Conservation (phyloP, 2,888 invertebrate genomes). For the Stenodema calcarata region DNA sequence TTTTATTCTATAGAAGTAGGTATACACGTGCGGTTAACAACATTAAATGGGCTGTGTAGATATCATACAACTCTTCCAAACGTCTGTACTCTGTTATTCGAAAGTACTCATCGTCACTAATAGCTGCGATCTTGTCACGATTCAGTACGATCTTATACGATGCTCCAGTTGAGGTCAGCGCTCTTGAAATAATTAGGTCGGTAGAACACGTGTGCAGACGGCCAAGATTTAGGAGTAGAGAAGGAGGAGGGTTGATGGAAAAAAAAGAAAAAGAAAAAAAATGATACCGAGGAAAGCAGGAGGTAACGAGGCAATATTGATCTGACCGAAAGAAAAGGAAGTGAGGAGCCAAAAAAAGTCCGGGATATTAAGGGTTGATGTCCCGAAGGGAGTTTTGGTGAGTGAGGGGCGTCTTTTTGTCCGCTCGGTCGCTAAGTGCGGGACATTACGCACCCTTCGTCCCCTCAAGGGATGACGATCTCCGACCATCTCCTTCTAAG, state of each 20-base stretch:
- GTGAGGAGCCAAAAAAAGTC: background rate
- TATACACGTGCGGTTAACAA: no score
- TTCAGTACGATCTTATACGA: no score
- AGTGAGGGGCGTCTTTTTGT: conserved; percentile 32
- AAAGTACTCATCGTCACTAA: no score
- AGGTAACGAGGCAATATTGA: conserved; percentile 37
- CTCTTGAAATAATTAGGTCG: background rate
- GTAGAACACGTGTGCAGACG: background rate
- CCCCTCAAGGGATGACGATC: background rate
- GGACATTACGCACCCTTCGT: conserved; percentile 2
- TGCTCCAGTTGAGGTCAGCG: no score
- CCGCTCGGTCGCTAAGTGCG: conserved; percentile 31
- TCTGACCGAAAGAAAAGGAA: conserved; percentile 27
- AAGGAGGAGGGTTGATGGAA: background rate
- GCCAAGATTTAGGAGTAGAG: background rate
- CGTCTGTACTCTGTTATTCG: no score
- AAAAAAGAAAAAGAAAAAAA: background rate
- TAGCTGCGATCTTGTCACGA: no score
- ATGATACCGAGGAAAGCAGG: background rate
- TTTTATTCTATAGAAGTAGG: no score
- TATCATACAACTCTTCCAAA: no score
- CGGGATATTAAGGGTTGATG: conserved; percentile 32
- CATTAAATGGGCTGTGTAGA: no score
- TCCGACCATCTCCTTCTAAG: background rate
- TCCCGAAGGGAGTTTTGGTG: background rate